Evolutionary conservation across 2,797 vertebrate species (phyloP).

Genomic region (Atherinosoma microstoma): DNA sequence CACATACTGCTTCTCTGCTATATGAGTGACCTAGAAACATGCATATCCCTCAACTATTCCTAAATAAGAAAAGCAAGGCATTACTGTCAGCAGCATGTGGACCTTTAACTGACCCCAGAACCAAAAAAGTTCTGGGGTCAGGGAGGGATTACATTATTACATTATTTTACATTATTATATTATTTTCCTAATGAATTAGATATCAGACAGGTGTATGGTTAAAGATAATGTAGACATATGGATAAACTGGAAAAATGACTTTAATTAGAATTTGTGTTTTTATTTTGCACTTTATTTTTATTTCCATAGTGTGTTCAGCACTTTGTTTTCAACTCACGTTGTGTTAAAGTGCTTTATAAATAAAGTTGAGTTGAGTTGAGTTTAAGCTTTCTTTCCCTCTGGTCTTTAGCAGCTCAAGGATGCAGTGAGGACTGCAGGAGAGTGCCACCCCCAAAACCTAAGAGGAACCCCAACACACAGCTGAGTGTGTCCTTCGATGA

Average conservation of each 20-base stretch:
- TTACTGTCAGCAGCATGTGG: slow-evolving; percentile 47
- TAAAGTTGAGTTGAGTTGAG: neutral
- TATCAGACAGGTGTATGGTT: neutral
- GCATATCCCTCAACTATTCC: slow-evolving; percentile 70
- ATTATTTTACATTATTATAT: neutral
- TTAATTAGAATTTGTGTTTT: neutral
- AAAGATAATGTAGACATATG: neutral
- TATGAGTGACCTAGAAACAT: slow-evolving; percentile 80
- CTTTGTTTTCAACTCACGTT: no score
- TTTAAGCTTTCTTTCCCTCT: slow-evolving; percentile 22
- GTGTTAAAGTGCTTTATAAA: no score
- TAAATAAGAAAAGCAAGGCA: slow-evolving; percentile 70
- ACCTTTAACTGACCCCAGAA: slow-evolving; percentile 63
- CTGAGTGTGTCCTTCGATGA: slow-evolving; percentile 98
- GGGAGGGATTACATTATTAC: no score
- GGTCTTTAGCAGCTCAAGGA: slow-evolving; percentile 86
- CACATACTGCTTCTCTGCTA: slow-evolving; percentile 62
- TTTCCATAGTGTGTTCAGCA: no score
- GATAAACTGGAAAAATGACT: neutral
- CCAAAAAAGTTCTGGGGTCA: neutral
- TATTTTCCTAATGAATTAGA: neutral
- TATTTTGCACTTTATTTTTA: no score
- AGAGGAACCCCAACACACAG: slow-evolving; percentile 97
- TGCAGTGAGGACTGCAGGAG: slow-evolving; percentile 97
- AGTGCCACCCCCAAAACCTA: slow-evolving; percentile 98